Conservation (phyloP, 1,140 invertebrate species). For the Centruroides vittatus region DNA sequence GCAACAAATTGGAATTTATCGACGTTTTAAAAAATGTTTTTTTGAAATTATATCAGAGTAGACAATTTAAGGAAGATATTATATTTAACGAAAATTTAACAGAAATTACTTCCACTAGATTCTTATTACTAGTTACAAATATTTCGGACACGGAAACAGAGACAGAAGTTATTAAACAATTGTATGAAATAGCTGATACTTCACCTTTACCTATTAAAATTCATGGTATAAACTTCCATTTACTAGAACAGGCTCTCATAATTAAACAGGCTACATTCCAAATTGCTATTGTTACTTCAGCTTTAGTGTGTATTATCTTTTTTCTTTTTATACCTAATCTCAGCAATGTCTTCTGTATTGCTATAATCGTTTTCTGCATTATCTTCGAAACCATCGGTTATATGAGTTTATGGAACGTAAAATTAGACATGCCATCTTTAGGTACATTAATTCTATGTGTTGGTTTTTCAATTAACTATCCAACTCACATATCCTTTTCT, state of each 20-base stretch:
- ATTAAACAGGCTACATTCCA: slow-evolving; percentile 44
- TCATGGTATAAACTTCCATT: slow-evolving; percentile 47
- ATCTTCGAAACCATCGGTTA: slow-evolving; percentile 91
- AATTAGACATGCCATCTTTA: slow-evolving; percentile 93
- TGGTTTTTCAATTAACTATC: slow-evolving; percentile 93
- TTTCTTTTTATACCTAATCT: slow-evolving; percentile 92
- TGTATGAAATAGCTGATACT: slow-evolving; percentile 57
- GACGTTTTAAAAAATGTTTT: slow-evolving; percentile 50
- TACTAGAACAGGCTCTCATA: slow-evolving; percentile 65
- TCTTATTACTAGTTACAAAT: slow-evolving; percentile 74
- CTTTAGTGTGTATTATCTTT: slow-evolving; percentile 88
- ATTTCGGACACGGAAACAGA: slow-evolving; percentile 78
- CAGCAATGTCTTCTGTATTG: slow-evolving; percentile 83
- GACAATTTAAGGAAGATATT: slow-evolving; percentile 65
- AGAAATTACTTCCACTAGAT: slow-evolving; percentile 63
- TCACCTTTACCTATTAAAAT: slow-evolving; percentile 53
- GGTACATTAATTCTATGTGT: slow-evolving; percentile 98
- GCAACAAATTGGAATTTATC: slow-evolving; percentile 56
- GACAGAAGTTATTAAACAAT: slow-evolving; percentile 69
- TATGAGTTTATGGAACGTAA: slow-evolving; percentile 89
- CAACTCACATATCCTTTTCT: slow-evolving; percentile 90
- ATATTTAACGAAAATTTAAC: slow-evolving; percentile 58
- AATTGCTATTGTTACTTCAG: slow-evolving; percentile 74
- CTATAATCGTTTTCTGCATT: slow-evolving; percentile 86
- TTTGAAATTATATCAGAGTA: slow-evolving; percentile 19